phyloP scores from a whole-genome alignment of 2,797 vertebrate species.

The Sylvilagus floridanus region DNA sequence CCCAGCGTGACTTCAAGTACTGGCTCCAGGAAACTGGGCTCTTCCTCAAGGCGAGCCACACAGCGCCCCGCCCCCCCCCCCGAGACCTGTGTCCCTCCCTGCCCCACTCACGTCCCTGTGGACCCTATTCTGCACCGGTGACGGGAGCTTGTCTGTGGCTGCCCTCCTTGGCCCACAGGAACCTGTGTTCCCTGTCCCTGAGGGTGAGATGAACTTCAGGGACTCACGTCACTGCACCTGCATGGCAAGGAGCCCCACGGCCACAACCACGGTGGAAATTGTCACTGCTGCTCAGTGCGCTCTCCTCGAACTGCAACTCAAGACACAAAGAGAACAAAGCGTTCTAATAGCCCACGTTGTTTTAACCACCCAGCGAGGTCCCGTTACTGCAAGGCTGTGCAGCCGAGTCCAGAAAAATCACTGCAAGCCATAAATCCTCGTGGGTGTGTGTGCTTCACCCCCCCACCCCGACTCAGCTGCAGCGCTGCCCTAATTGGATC shows the following conservation, averaged over 20 bases:
- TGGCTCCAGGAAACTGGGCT: background rate
- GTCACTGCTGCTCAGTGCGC: background rate
- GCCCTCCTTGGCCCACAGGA: background rate
- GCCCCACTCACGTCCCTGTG: fast-evolving
- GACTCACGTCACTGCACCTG: background rate
- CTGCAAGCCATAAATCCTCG: background rate
- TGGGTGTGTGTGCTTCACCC: background rate
- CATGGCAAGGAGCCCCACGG: background rate
- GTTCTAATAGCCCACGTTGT: background rate
- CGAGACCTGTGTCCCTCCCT: too few species aligned
- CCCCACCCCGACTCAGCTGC: background rate
- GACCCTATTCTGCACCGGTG: background rate
- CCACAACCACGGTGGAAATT: background rate
- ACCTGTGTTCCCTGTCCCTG: background rate
- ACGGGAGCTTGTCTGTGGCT: fast-evolving
- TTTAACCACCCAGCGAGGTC: background rate
- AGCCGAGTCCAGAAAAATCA: background rate
- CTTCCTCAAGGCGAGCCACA: background rate
- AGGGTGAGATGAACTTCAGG: background rate
- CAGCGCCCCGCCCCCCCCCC: too few species aligned
- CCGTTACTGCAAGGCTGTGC: background rate
- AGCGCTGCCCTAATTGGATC: background rate
- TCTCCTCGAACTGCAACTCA: background rate
- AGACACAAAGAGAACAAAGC: background rate
- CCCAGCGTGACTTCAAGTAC: background rate